Percentiles rank a stretch among this genome's conserved stretches.
Conservation (phyloP, 2,797 vertebrate species). For the Pangasius larnaudii region DNA sequence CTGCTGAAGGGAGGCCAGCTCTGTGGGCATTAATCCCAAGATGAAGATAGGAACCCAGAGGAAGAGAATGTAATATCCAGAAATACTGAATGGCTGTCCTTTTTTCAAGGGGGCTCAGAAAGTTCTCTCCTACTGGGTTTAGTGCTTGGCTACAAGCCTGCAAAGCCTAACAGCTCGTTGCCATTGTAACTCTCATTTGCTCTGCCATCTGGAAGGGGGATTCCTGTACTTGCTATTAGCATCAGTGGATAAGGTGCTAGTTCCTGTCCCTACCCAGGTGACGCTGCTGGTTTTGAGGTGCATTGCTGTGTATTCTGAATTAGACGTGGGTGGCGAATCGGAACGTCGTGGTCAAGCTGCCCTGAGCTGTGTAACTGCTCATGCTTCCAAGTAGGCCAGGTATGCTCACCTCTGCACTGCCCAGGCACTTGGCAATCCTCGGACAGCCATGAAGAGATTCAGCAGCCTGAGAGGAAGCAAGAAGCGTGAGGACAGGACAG, state of each 20-base stretch:
- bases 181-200: not conserved
- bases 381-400: constrained; percentile 49
- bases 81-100: constrained; percentile 18
- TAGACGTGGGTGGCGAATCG: not conserved
- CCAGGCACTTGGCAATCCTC: constrained; percentile 36
- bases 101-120: constrained; percentile 15
- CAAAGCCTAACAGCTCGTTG: not conserved
- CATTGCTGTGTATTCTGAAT: not conserved
- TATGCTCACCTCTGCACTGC: constrained; percentile 65
- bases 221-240: not conserved
- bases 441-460: constrained; percentile 84
- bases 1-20: constrained; percentile 58
- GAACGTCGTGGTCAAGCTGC: not conserved
- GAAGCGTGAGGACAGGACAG: constrained; percentile 73
- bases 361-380: not conserved
- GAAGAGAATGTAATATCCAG: constrained; percentile 21
- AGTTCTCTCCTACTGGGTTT: not conserved
- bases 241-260: constrained; percentile 5
- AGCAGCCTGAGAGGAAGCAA: constrained; percentile 83
- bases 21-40: constrained; percentile 8
- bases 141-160: constrained; percentile 8
- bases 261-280: not conserved
- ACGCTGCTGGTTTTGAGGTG: not conserved
- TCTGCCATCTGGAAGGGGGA: constrained; percentile 9
- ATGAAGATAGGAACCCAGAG: constrained; percentile 17